These are phyloP conservation scores for Chondrosia reniformis DNA, from an alignment of 37 sponge, comb jelly and placozoan genomes.

Conservation along the genomic window DNA sequence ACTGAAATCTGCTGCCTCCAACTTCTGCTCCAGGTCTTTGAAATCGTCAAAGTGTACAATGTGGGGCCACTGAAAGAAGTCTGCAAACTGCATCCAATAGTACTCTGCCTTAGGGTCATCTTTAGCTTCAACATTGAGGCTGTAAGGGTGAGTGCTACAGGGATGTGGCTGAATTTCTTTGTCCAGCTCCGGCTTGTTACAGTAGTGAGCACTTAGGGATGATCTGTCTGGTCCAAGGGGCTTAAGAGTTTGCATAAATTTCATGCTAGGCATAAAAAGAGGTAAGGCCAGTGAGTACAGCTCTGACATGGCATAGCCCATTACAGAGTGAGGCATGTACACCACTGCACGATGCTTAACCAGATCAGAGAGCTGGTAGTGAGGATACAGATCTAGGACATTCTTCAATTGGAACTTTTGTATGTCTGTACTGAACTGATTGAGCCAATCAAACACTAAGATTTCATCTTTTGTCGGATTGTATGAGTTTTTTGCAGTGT, in stretches of 20 bases:
- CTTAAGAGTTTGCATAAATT: not conserved
- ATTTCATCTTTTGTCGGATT: slow-evolving; percentile 18
- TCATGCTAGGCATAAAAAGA: slow-evolving; percentile 37
- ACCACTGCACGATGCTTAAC: slow-evolving; percentile 37
- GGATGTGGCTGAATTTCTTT: slow-evolving; percentile 42
- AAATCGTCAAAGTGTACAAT: slow-evolving; percentile 40
- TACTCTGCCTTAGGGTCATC: slow-evolving; percentile 30
- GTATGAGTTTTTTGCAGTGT: slow-evolving; percentile 15
- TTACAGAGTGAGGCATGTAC: slow-evolving; percentile 35
- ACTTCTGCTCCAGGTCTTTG: slow-evolving; percentile 21
- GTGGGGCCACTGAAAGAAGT: slow-evolving; percentile 44
- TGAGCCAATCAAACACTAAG: slow-evolving; percentile 1
- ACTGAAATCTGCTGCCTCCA: slow-evolving; percentile 18
- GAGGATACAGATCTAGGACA: not conserved
- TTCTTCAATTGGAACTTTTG: not conserved
- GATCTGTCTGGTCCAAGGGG: slow-evolving; percentile 12
- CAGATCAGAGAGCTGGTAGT: slow-evolving; percentile 18
- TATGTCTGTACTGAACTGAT: too few relatives aligned
- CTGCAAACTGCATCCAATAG: slow-evolving; percentile 49
- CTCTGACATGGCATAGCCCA: slow-evolving; percentile 28
- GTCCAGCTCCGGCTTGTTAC: slow-evolving; percentile 8
- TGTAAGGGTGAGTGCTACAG: slow-evolving; percentile 30
- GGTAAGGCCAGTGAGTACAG: slow-evolving; percentile 33
- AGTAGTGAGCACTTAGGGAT: not conserved
- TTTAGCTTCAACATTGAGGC: slow-evolving; percentile 11